Conservation (phyloP, 2,888 invertebrate species). For the Drosophila engyochracea region DNA sequence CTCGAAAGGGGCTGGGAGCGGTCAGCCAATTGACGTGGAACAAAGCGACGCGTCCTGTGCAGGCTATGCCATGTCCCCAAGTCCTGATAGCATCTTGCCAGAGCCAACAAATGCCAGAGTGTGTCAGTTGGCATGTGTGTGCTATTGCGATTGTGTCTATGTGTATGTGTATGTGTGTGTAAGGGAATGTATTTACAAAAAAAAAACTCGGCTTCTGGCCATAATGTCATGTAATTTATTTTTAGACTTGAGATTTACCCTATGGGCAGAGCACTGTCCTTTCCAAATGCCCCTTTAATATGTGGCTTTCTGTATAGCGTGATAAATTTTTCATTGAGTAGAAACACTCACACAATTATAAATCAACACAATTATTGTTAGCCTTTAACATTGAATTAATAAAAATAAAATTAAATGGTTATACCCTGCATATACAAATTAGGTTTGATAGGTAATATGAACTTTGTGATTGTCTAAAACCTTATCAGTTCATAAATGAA, state of each 20-base stretch:
- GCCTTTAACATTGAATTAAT: background rate
- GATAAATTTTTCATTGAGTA: background rate
- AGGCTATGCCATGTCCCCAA: conserved; percentile 33
- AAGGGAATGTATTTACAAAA: conserved; percentile 4
- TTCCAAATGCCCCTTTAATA: conserved; percentile 9
- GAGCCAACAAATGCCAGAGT: conserved; percentile 40
- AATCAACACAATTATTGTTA: background rate
- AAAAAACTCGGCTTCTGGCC: conserved; percentile 35
- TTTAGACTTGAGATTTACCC: conserved; percentile 41
- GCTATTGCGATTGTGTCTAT: background rate
- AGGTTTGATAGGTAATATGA: background rate
- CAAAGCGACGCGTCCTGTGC: conserved; percentile 41
- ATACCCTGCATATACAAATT: background rate
- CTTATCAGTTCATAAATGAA: background rate
- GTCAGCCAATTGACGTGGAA: conserved; percentile 58
- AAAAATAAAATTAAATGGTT: background rate
- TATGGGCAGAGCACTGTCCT: conserved; percentile 14
- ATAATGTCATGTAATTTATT: conserved; percentile 70
- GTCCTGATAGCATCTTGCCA: conserved; percentile 51
- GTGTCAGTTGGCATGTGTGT: conserved; percentile 24
- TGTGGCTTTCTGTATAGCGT: background rate
- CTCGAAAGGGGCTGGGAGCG: background rate
- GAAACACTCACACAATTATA: background rate
- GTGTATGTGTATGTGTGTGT: background rate
- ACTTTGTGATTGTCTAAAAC: background rate